Evolutionary conservation across 2,797 vertebrate species (phyloP).

Genomic region (Argentina silus): DNA sequence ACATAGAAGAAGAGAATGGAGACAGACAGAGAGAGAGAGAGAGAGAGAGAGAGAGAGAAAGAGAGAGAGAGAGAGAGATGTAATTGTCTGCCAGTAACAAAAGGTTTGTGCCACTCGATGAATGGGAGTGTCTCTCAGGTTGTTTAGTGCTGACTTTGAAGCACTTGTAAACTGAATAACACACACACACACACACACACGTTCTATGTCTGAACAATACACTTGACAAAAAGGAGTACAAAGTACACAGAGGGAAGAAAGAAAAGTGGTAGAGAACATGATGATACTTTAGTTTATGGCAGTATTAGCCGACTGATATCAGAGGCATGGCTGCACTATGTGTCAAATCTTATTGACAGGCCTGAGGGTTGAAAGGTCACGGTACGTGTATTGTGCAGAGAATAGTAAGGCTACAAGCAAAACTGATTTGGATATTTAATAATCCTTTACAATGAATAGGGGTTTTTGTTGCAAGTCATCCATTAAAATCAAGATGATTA

Average conservation of each 20-base stretch:
- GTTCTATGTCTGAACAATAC: neutral
- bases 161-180: neutral
- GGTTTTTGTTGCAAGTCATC: neutral
- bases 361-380: neutral
- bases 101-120: neutral
- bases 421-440: no score
- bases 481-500: neutral
- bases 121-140: slow-evolving; percentile 9
- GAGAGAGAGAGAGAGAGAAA: no score
- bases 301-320: neutral
- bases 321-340: neutral
- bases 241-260: neutral
- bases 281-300: no score
- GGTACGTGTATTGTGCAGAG: neutral
- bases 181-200: neutral
- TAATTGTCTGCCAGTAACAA: neutral
- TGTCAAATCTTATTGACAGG: neutral
- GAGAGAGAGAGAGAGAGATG: neutral
- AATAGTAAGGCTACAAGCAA: neutral
- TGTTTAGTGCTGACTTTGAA: slow-evolving; percentile 10
- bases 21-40: no score
- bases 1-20: no score
- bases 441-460: neutral
- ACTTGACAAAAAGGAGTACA: neutral
- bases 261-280: no score